Evolutionary conservation across 1,140 invertebrate genomes (phyloP), one percentile per base, ranked within the genome.

Genomic region (Zaprionus tsacasi): DNA sequence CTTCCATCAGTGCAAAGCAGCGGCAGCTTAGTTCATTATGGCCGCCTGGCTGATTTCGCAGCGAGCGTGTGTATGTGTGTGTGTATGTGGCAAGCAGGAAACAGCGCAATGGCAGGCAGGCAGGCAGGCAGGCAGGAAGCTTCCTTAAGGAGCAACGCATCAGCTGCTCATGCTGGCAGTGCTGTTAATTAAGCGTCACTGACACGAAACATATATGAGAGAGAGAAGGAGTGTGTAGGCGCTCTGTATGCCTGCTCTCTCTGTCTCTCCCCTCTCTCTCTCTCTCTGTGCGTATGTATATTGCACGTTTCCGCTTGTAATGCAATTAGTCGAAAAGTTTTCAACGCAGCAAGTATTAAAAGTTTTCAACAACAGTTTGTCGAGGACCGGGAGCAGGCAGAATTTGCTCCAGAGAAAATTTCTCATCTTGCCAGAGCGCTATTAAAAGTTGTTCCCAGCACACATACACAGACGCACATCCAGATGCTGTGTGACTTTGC

Each of bases 241-340:
- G 3, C 27, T 30, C 27, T 30, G 17, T 27, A 55, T 54, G 27
- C 6, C 27, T 0, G 27, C 27, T 30, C 27, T 30, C 27, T 30
- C 27, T 30, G 1, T 30, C 27, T 30, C 27, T 30, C 27, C 4
- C 27, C 27, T 0, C 27, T 30, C 6, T 30, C 6, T 2, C 27
- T 30, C 27, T 45, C 13, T 52, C 25, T 25, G 27, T 30, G 33
- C 54, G 38, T 52, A 43, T 33, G 70, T 52, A 64, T 52, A 54
- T 59, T 70, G 75, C 83, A 89, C 81, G 81, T 85, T 88, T 88
- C 85, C 83, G 81, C 85, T 87, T 88, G 83, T 88, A 88, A 88
- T 88, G 83, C 83, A 88, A 88, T 88, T 88, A 89, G 83, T 89
- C 77, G 81, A 83, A 88, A 89, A 89, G 81, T 88, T 82, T 88